Percentiles rank a stretch among this genome's conserved stretches.
Evolutionary conservation across 1,140 invertebrate species (phyloP).

Genomic region (Linepithema humile): DNA sequence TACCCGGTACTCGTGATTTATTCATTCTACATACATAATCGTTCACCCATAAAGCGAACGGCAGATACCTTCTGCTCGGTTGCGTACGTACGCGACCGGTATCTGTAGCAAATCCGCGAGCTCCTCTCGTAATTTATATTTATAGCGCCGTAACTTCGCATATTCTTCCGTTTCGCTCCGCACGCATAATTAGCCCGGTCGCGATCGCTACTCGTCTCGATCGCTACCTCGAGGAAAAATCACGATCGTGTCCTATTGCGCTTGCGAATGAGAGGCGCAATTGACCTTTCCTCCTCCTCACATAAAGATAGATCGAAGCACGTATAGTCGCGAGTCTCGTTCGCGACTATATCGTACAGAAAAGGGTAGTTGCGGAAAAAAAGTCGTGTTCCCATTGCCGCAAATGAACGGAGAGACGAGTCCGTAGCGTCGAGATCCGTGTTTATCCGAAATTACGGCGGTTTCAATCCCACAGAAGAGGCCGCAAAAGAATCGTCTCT

Average conservation of each 20-base stretch:
- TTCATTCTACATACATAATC: constrained; percentile 78
- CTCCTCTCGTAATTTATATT: constrained; percentile 49
- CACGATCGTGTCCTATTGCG: not conserved
- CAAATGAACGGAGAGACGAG: not conserved
- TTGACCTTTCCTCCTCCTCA: constrained; percentile 24
- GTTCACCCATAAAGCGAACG: constrained; percentile 79
- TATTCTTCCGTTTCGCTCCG: constrained; percentile 53
- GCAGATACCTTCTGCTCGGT: constrained; percentile 66
- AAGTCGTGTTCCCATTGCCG: not conserved
- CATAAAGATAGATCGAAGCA: not conserved
- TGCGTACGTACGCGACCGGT: constrained; percentile 59
- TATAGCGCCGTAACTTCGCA: constrained; percentile 41
- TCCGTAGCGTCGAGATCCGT: not conserved
- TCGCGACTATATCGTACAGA: not conserved
- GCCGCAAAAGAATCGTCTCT: constrained; percentile 8
- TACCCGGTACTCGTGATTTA: constrained; percentile 79
- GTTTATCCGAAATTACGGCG: constrained; percentile 7
- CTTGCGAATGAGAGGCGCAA: not conserved
- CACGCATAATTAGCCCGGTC: constrained; percentile 34
- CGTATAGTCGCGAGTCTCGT: not conserved
- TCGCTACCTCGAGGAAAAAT: not conserved
- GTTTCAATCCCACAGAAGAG: not conserved
- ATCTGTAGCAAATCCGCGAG: constrained; percentile 59
- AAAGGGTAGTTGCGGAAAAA: not conserved
- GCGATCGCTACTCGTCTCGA: not conserved